Evolutionary conservation across 1,140 invertebrate genomes (phyloP).

Genomic region (Scaptodrosophila lebanonensis): DNA sequence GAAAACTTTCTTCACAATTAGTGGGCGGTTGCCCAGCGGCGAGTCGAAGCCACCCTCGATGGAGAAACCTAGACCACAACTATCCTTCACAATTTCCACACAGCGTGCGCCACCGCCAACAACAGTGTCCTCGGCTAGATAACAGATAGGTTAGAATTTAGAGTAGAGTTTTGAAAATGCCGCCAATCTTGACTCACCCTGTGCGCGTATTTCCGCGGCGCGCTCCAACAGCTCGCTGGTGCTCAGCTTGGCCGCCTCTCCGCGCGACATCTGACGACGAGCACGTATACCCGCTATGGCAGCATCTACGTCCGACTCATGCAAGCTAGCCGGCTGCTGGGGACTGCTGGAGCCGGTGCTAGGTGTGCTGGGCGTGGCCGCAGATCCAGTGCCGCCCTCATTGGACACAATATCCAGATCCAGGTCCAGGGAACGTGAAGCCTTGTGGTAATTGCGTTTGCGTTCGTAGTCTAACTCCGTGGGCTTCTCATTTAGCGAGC

Average conservation of each 20-base stretch:
- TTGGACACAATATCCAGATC: slow-evolving; percentile 75
- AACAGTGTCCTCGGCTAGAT: slow-evolving; percentile 49
- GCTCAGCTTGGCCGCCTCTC: slow-evolving; percentile 68
- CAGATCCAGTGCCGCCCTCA: slow-evolving; percentile 24
- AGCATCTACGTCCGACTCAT: slow-evolving; percentile 55
- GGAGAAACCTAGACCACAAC: slow-evolving; percentile 93
- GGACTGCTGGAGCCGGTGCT: slow-evolving; percentile 64
- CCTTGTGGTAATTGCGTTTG: slow-evolving; percentile 71
- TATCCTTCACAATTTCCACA: slow-evolving; percentile 89
- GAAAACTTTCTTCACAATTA: slow-evolving; percentile 93
- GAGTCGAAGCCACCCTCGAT: slow-evolving; percentile 94
- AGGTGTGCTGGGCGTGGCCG: slow-evolving; percentile 38
- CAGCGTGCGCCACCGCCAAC: slow-evolving; percentile 50
- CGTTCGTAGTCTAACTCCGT: slow-evolving; percentile 65
- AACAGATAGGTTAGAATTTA: not conserved
- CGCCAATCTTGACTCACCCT: slow-evolving; percentile 36
- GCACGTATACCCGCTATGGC: slow-evolving; percentile 65
- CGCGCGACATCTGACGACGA: slow-evolving; percentile 60
- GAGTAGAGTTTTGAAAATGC: not conserved
- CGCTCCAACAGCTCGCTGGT: slow-evolving; percentile 70
- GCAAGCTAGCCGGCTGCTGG: slow-evolving; percentile 51
- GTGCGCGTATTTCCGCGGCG: slow-evolving; percentile 70
- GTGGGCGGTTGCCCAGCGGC: slow-evolving; percentile 89
- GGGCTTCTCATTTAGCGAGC: slow-evolving; percentile 72
- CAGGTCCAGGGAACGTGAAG: slow-evolving; percentile 69